Evolutionary conservation across 2,888 invertebrate genomes (phyloP).

Genomic region (Blastobasis lacticolella): DNA sequence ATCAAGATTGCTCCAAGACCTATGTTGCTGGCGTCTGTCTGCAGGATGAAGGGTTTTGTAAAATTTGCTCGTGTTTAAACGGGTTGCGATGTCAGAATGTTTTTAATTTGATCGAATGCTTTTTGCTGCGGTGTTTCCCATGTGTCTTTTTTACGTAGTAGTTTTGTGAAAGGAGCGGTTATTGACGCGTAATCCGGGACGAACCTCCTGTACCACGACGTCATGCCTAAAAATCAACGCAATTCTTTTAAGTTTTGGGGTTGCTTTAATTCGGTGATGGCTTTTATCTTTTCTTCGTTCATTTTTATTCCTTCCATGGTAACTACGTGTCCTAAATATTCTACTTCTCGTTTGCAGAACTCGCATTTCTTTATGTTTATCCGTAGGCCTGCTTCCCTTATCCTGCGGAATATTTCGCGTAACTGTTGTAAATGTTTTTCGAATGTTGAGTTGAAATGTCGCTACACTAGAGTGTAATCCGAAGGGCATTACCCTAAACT

Average conservation of each 20-base stretch:
- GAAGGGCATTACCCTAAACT: too few species aligned
- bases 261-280: constrained; percentile 10
- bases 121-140: not conserved
- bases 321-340: constrained; percentile 11
- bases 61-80: not conserved
- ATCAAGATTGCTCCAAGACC: not conserved
- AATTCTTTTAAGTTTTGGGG: constrained; percentile 15
- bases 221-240: constrained; percentile 17
- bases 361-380: constrained; percentile 20
- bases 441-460: too few species aligned
- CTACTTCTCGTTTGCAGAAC: constrained; percentile 18
- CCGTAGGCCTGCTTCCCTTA: constrained; percentile 14
- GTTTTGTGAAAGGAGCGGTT: not conserved
- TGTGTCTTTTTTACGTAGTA: not conserved
- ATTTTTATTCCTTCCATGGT: constrained; percentile 7
- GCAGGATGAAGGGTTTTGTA: too few species aligned
- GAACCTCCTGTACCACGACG: constrained; percentile 19
- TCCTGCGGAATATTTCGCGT: too few species aligned
- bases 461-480: too few species aligned
- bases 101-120: not conserved
- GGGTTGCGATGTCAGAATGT: not conserved
- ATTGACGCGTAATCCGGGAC: constrained; percentile 7
- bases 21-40: constrained; percentile 1
- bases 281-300: constrained; percentile 1
- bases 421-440: too few species aligned